phyloP scores from a whole-genome alignment of 2,113 vertebrate species.

The Balaeniceps rex region DNA sequence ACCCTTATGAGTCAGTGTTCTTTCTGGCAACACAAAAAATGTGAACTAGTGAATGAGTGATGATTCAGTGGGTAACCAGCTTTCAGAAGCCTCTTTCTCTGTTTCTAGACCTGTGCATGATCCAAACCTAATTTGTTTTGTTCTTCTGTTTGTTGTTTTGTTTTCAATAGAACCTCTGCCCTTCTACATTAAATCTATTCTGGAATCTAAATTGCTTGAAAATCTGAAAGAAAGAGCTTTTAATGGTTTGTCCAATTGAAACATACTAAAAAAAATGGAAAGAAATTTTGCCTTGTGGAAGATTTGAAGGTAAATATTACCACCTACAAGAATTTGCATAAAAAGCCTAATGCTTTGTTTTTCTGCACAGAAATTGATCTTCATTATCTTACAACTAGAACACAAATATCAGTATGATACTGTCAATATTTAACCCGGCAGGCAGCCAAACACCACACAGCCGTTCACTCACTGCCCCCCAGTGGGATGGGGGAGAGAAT shows the following conservation, averaged over 20 bases:
- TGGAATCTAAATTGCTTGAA: neutral
- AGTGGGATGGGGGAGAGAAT: no score
- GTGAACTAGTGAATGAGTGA: neutral
- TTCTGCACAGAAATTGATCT: neutral
- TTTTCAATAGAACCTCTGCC: neutral
- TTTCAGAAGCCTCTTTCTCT: neutral
- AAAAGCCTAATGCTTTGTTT: neutral
- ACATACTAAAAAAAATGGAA: neutral
- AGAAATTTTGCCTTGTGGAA: neutral
- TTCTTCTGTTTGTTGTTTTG: neutral
- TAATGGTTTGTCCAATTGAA: neutral
- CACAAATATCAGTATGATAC: neutral
- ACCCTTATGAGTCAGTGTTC: neutral
- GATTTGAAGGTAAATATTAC: neutral
- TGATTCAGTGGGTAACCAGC: neutral
- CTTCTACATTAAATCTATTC: neutral
- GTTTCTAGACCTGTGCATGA: neutral
- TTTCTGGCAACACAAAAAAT: neutral
- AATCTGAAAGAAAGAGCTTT: neutral
- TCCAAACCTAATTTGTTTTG: neutral
- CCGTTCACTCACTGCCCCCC: no score
- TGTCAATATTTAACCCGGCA: no score
- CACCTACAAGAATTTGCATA: neutral
- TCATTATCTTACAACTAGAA: neutral
- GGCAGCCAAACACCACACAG: no score